Percentiles rank a stretch among this genome's conserved stretches.
Conservation (phyloP, 37 sponge, comb jelly and placozoan species). For the Eunapius fragilis region DNA sequence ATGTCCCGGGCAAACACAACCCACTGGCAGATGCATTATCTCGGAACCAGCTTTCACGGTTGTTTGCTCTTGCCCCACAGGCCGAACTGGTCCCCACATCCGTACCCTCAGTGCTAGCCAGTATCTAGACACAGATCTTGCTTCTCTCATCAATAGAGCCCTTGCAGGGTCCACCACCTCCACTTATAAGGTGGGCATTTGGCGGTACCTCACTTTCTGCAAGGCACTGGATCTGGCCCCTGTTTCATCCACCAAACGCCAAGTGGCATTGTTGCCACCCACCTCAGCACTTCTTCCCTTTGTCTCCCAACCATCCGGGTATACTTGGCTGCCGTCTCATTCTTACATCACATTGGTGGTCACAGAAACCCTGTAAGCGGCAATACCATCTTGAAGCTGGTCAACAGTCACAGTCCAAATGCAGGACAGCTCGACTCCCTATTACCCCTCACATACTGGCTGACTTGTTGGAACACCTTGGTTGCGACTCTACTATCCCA, state of each 20-base stretch:
- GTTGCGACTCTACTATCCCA: too few relatives aligned
- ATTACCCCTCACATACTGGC: constrained; percentile 7
- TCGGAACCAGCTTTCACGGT: constrained; percentile 5
- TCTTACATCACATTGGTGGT: neutral
- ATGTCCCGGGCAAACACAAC: constrained; percentile 26
- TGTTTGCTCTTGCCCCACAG: constrained; percentile 33
- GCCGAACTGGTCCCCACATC: too few relatives aligned
- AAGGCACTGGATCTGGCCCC: too few relatives aligned
- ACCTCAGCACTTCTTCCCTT: neutral
- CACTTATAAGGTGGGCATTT: constrained; percentile 21
- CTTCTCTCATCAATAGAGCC: constrained; percentile 1
- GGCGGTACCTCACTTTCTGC: constrained; percentile 10
- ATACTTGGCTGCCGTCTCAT: too few relatives aligned
- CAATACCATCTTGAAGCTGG: neutral
- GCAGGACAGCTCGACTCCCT: neutral
- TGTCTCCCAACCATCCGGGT: neutral
- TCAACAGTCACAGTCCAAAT: neutral
- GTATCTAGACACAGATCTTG: neutral
- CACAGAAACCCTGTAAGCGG: neutral
- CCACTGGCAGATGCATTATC: constrained; percentile 51
- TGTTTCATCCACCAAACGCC: constrained; percentile 10
- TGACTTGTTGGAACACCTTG: neutral
- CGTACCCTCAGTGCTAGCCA: constrained; percentile 18
- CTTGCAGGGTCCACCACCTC: constrained; percentile 17
- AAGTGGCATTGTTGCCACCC: constrained; percentile 2